A percentile compares a stretch with the other conserved stretches of the same genome.
phyloP scores from a whole-genome alignment of 2,797 vertebrate genomes.

The Cygnus olor region DNA sequence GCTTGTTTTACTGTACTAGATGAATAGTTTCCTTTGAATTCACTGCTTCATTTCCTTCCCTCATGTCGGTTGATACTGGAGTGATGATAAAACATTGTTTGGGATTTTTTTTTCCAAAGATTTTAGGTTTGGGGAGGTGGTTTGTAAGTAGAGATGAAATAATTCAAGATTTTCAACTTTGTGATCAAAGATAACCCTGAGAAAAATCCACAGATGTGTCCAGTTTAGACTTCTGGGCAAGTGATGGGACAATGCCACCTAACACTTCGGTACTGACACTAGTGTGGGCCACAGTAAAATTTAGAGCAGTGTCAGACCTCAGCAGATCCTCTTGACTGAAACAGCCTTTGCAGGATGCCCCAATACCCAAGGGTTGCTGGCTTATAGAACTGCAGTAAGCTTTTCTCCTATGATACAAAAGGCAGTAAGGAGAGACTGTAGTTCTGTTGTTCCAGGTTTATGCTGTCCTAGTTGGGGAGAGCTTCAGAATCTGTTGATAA shows the following conservation, averaged over 20 bases:
- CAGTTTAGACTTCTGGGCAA: neutral
- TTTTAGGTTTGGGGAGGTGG: fast-evolving
- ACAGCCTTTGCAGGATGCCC: neutral
- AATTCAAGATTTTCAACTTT: neutral
- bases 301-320: neutral
- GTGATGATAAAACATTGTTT: neutral
- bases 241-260: neutral
- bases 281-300: neutral
- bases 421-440: neutral
- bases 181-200: neutral
- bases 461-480: neutral
- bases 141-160: neutral
- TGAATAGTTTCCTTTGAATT: neutral
- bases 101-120: neutral
- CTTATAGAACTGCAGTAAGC: neutral
- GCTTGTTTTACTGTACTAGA: neutral
- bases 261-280: neutral
- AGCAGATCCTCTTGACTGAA: neutral
- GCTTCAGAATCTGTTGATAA: neutral
- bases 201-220: neutral
- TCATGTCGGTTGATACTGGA: neutral
- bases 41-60: neutral
- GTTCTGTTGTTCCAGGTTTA: neutral
- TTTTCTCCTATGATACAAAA: neutral
- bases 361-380: neutral